Conservation (phyloP, 2,113 vertebrate genomes). For the Helogale parvula region DNA sequence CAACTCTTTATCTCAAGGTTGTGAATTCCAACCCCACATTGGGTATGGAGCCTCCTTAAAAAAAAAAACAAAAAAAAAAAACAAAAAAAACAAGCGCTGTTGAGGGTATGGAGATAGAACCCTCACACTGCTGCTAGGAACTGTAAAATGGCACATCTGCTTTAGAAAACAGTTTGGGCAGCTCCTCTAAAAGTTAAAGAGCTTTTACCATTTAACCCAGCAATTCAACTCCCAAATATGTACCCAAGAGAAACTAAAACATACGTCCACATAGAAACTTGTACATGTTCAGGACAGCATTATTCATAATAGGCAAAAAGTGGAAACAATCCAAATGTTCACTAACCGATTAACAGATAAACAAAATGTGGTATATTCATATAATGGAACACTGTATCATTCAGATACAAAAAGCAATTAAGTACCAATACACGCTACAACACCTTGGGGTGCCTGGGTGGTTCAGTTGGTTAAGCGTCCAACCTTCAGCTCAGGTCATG, state of each 20-base stretch:
- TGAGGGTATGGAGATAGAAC: not conserved
- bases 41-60: not conserved
- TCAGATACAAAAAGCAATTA: not conserved
- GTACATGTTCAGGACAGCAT: not conserved
- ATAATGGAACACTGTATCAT: not conserved
- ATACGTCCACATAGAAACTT: not conserved
- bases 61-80: not conserved
- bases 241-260: constrained; percentile 28
- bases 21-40: not conserved
- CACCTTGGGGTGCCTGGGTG: too few species aligned
- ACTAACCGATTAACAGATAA: not conserved
- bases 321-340: not conserved
- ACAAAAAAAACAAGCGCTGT: not conserved
- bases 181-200: constrained; percentile 9
- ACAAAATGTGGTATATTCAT: not conserved
- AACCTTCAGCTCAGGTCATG: too few species aligned
- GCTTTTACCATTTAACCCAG: not conserved
- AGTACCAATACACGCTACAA: not conserved
- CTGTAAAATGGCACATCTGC: not conserved
- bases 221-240: not conserved
- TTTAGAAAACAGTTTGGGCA: not conserved
- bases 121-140: not conserved
- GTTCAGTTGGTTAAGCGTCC: too few species aligned
- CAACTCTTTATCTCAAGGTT: not conserved
- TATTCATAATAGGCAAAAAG: not conserved